Evolutionary conservation across 1,140 invertebrate species (phyloP), one percentile per base, ranked within the genome.

Genomic region (Rhizoglyphus robini): DNA sequence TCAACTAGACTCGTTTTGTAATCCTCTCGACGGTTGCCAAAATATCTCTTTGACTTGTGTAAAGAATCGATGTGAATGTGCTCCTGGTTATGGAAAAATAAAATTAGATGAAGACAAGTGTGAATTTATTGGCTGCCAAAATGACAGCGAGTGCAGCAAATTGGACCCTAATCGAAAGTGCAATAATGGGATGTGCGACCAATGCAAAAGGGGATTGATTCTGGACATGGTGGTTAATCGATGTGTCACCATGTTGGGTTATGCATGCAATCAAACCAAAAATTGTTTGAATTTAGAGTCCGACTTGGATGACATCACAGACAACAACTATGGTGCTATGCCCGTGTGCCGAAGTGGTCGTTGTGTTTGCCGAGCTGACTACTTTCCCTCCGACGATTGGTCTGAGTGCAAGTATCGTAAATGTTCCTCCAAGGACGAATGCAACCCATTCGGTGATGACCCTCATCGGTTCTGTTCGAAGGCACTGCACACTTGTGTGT

Each of bases 1-100:
- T 8, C 5, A 38, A 59, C 32, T 60, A n/a, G 30, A 27, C 29
- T 60, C 58, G 8, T 60, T 29, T 46, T 60, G 58, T 27, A 60
- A 60, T 60, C 30, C 58, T 18, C 11, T 60, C 2, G 15, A 60
- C 23, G 58, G 58, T 23, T 60, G 58, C 15, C 2, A 18, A 4
- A 34, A 46, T 20, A n/a, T 20, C 13, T 29, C 58, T n/a, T 32
- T 60, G 13, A 60, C 29, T 34, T 60, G 58, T 46, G 15, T 20
- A 15, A 30, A 32, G 13, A 29, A 60, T 46, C 29, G 15, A 34
- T 60, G 58, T 46, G 1, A 29, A 46, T 60, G 58, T 60, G 29
- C 29, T 34, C 3, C 3, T 3, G 58, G 58, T 20, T 60, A 32
- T 46, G 30, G 15, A n/a, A 13, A 5, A 13, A 54, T 13, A 8